phyloP scores from a whole-genome alignment of 92 coral and sea anemone species.

The Zoanthus sociatus region DNA sequence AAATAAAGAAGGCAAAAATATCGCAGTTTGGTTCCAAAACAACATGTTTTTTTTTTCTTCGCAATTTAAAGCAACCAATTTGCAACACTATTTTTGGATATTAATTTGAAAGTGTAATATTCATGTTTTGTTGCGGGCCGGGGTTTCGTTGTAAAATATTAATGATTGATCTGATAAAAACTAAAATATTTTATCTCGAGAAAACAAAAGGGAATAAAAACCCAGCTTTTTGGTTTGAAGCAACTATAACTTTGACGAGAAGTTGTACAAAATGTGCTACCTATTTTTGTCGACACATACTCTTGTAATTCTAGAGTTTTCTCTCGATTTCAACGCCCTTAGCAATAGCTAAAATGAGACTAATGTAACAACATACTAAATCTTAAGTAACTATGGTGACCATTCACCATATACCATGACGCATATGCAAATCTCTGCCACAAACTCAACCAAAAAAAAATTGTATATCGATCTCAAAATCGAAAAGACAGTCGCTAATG shows the following conservation, averaged over 20 bases:
- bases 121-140: conserved; percentile 26
- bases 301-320: conserved; percentile 23
- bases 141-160: conserved; percentile 22
- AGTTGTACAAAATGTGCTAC: background rate
- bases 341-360: conserved; percentile 2
- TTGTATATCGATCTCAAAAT: background rate
- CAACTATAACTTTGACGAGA: conserved; percentile 1
- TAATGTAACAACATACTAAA: background rate
- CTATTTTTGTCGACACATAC: background rate
- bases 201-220: conserved; percentile 17
- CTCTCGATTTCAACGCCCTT: conserved; percentile 12
- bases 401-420: conserved; percentile 10
- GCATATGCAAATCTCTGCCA: conserved; percentile 43
- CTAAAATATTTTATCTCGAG: conserved; percentile 9
- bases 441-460: conserved; percentile 22
- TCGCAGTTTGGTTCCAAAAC: conserved; percentile 40
- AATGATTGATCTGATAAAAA: conserved; percentile 13
- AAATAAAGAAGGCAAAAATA: background rate
- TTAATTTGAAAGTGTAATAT: conserved; percentile 35
- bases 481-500: background rate
- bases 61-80: conserved; percentile 29
- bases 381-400: conserved; percentile 6
- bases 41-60: conserved; percentile 22
- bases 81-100: conserved; percentile 41
- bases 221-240: conserved; percentile 8